Percentiles rank a stretch among this genome's conserved stretches.
phyloP scores from a whole-genome alignment of 37 sponge, comb jelly and placozoan species.

The Petrosia ficiformis region DNA sequence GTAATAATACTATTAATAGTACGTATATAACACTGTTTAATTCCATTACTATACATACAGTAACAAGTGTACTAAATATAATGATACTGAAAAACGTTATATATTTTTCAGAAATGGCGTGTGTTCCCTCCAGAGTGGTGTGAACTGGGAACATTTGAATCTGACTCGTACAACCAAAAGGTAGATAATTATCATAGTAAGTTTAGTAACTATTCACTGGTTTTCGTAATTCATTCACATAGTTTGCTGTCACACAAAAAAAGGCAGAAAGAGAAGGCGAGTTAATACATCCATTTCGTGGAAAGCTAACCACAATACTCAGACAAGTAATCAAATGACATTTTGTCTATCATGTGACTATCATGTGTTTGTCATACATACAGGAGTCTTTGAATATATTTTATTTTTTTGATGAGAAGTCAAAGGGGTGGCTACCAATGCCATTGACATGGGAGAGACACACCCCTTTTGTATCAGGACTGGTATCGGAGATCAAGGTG shows the following conservation, averaged over 20 bases:
- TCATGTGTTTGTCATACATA: neutral
- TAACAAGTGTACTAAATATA: too few relatives aligned
- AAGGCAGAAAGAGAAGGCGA: conserved; percentile 30
- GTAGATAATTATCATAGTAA: neutral
- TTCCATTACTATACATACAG: too few relatives aligned
- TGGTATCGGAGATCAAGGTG: conserved; percentile 66
- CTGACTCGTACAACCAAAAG: neutral
- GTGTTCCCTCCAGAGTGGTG: conserved; percentile 27
- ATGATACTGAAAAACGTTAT: neutral
- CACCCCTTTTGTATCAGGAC: conserved; percentile 33
- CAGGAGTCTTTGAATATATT: conserved; percentile 61
- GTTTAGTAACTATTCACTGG: neutral
- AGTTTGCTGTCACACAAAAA: neutral
- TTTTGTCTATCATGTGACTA: neutral
- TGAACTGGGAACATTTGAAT: conserved; percentile 16
- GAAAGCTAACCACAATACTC: conserved; percentile 52
- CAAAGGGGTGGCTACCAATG: conserved; percentile 62
- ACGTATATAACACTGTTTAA: too few relatives aligned
- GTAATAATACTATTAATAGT: too few relatives aligned
- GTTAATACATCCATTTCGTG: conserved; percentile 64
- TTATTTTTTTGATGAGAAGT: conserved; percentile 66
- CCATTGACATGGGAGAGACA: conserved; percentile 85
- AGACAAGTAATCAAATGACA: conserved; percentile 26
- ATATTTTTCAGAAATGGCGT: conserved; percentile 27
- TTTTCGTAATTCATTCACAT: neutral